These are phyloP conservation scores for Trogon melanurus DNA, from an alignment of 2,113 vertebrate species.

Conservation along the genomic window DNA sequence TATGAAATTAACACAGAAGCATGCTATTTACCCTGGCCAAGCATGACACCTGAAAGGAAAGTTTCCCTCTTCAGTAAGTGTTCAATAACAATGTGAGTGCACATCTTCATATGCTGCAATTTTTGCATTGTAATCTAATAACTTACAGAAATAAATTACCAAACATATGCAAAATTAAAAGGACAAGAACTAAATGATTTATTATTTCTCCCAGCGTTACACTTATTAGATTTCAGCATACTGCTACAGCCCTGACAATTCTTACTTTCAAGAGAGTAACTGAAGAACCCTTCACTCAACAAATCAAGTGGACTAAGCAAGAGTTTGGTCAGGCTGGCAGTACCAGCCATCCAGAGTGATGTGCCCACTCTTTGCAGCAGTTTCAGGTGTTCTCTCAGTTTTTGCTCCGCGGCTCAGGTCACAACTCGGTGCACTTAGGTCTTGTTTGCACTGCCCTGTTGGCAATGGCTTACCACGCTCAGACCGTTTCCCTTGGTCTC, in stretches of 20 bases:
- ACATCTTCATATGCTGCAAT: background rate
- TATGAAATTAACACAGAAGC: background rate
- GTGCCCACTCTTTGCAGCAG: background rate
- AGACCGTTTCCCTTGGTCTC: background rate
- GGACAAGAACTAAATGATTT: background rate
- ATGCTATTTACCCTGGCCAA: background rate
- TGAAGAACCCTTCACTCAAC: constrained; percentile 16
- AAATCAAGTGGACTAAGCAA: no score
- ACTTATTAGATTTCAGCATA: constrained; percentile 49
- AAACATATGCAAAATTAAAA: constrained; percentile 37
- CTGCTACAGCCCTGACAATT: constrained; percentile 13
- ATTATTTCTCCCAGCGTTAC: constrained; percentile 29
- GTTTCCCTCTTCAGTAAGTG: background rate
- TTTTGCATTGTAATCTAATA: background rate
- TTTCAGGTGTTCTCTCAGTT: background rate
- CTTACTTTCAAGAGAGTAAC: constrained; percentile 61
- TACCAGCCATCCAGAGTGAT: background rate
- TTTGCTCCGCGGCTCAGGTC: background rate
- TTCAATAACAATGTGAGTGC: background rate
- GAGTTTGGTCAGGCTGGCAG: background rate
- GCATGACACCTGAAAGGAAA: background rate
- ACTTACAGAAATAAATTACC: background rate
- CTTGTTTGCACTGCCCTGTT: background rate
- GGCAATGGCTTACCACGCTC: background rate
- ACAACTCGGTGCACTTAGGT: background rate